Percentiles rank a stretch among this genome's conserved stretches.
Evolutionary conservation across 2,888 invertebrate species (phyloP).

Genomic region (Hyposoter dolosus): DNA sequence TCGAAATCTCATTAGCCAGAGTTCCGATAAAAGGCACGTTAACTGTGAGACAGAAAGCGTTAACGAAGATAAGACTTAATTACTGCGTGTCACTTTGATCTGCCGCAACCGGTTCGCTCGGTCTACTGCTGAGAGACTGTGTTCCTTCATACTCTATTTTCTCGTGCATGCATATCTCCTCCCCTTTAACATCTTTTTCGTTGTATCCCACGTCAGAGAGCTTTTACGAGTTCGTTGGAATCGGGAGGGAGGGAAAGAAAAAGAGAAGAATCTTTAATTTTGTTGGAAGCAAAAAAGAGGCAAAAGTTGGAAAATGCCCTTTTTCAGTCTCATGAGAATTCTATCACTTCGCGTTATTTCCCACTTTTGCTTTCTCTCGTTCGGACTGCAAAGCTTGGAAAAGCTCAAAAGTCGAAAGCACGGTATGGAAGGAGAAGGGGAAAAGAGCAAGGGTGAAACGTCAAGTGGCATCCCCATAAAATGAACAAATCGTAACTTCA

Average conservation of each 20-base stretch:
- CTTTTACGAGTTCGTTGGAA: slow-evolving; percentile 13
- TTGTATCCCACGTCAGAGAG: background rate
- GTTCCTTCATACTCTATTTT: slow-evolving; percentile 7
- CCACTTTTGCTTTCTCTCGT: slow-evolving; percentile 8
- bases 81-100: slow-evolving; percentile 69
- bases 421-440: background rate
- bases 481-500: slow-evolving; percentile 52
- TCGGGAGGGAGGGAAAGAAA: background rate
- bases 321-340: slow-evolving; percentile 27
- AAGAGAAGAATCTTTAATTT: slow-evolving; percentile 59
- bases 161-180: background rate
- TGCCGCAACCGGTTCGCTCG: slow-evolving; percentile 48
- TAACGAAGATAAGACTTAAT: slow-evolving; percentile 67
- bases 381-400: slow-evolving; percentile 1
- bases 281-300: slow-evolving; percentile 24
- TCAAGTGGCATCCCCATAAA: slow-evolving; percentile 24
- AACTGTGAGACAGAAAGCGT: slow-evolving; percentile 60
- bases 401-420: slow-evolving; percentile 15
- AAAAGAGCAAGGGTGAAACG: background rate
- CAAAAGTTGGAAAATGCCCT: slow-evolving; percentile 18
- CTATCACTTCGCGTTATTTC: slow-evolving; percentile 25
- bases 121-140: background rate
- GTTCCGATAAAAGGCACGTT: slow-evolving; percentile 61
- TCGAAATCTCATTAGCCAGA: slow-evolving; percentile 57
- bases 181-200: slow-evolving; percentile 30